Evolutionary conservation across 1,140 invertebrate species (phyloP).

Genomic region (Cyclina sinensis): DNA sequence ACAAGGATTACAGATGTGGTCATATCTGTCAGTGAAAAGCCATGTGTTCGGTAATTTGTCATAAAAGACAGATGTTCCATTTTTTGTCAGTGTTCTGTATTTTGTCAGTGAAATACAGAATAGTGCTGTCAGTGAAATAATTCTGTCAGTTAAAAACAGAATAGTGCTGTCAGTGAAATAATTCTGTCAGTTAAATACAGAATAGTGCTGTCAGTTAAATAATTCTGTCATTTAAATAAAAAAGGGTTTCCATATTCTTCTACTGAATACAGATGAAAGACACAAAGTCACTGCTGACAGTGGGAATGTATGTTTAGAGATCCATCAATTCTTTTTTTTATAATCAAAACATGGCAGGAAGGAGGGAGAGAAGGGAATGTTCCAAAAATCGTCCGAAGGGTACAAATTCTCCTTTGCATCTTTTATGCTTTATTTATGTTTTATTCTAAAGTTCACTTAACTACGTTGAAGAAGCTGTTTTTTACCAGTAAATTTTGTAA

Average conservation of each 20-base stretch:
- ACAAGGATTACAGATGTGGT: background rate
- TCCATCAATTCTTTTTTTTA: slow-evolving; percentile 1
- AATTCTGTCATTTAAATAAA: background rate
- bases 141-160: background rate
- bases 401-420: too few species aligned
- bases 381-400: background rate
- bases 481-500: too few species aligned
- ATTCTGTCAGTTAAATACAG: background rate
- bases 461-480: too few species aligned
- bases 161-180: background rate
- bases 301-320: slow-evolving; percentile 34
- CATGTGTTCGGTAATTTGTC: background rate
- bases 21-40: background rate
- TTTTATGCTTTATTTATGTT: too few species aligned
- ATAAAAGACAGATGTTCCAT: background rate
- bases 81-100: background rate
- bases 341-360: background rate
- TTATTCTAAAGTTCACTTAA: too few species aligned
- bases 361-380: background rate
- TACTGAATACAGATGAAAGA: slow-evolving; percentile 30
- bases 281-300: slow-evolving; percentile 26
- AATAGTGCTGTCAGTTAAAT: too few species aligned
- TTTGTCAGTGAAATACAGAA: background rate
- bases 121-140: background rate
- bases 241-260: background rate